Evolutionary conservation across 2,888 invertebrate species (phyloP).

Genomic region (Iphiclides podalirius): DNA sequence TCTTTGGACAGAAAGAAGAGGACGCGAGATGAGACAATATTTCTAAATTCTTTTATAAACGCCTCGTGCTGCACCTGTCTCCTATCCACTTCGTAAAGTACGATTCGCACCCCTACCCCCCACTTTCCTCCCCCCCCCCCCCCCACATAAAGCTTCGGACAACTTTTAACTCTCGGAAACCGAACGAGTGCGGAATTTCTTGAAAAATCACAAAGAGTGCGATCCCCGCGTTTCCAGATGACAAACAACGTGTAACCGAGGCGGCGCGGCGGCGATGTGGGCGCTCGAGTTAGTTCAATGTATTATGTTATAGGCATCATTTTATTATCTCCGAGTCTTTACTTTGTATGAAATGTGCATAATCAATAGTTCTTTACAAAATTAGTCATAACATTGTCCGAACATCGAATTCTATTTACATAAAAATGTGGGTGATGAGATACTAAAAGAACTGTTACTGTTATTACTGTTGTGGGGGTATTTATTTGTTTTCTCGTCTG

Average conservation of each 20-base stretch:
- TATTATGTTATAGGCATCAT: too few species aligned
- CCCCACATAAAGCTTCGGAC: constrained; percentile 6
- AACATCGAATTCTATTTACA: too few species aligned
- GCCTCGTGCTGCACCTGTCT: constrained; percentile 19
- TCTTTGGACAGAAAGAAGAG: constrained; percentile 4
- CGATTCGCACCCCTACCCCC: constrained; percentile 21
- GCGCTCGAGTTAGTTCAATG: not conserved
- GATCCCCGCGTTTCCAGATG: constrained; percentile 25
- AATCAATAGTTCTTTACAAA: too few species aligned
- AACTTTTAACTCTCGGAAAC: constrained; percentile 29
- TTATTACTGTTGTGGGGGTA: too few species aligned
- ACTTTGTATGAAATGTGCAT: too few species aligned
- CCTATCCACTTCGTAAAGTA: too few species aligned
- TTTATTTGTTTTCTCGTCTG: too few species aligned
- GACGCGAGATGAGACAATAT: constrained; percentile 15
- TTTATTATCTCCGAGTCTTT: too few species aligned
- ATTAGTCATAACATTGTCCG: too few species aligned
- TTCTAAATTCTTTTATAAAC: constrained; percentile 21
- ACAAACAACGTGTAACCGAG: constrained; percentile 11
- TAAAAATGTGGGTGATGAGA: too few species aligned
- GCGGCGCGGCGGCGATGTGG: not conserved
- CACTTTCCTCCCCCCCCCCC: too few species aligned
- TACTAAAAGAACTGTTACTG: too few species aligned
- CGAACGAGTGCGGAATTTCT: constrained; percentile 37
- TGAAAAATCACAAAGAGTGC: constrained; percentile 41